Base-by-base conservation (phyloP, 1,140 invertebrate species). In the Drosophila azteca region DNA sequence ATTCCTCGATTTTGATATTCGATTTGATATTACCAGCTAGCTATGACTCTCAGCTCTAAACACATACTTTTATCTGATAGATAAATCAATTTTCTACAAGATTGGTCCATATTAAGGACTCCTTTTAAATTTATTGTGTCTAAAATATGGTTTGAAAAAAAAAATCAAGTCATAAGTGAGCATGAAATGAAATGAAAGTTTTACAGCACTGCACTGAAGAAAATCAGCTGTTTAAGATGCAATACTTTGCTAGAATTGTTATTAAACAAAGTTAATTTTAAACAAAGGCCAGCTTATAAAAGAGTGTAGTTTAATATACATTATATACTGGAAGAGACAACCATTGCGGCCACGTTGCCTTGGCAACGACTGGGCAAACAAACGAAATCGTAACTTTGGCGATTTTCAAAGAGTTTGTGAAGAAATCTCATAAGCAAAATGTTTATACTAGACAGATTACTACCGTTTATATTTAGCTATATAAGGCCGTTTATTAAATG, bases 401-500 rank as follows among this genome's bases (percentile, higher is more conserved):
- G 11, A 39, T 39, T 39, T 39, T 39, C 35, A 39, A 39, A 39
- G n/a, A n/a, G n/a, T n/a, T n/a, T n/a, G n/a, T n/a, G n/a, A n/a
- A n/a, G 8, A 39, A 39, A 5, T 39, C 11, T 15, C 17, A 31
- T 15, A 41, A 24, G 20, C 17, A 75, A 69, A 55, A 90, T 90
- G 88, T 78, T 90, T 72, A 15, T 90, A 46, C 24, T 90, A n/a
- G 87, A 90, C 41, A 58, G 65, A 76, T 29, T 90, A 45, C 24
- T 90, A 29, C 90, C 90, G 3, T 77, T 84, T 26, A 81, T 95
- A 39, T 94, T 94, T 76, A 94, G 93, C 92, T 96, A 95, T 91
- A 92, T 96, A 31, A 93, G 96, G 69, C 95, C 95, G 1, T 91
- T 96, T 52, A 93, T 97, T 45, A 99, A 99, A 93, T 98, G 97